phyloP scores from a whole-genome alignment of 2,113 vertebrate species.

The Brachirus orientalis region DNA sequence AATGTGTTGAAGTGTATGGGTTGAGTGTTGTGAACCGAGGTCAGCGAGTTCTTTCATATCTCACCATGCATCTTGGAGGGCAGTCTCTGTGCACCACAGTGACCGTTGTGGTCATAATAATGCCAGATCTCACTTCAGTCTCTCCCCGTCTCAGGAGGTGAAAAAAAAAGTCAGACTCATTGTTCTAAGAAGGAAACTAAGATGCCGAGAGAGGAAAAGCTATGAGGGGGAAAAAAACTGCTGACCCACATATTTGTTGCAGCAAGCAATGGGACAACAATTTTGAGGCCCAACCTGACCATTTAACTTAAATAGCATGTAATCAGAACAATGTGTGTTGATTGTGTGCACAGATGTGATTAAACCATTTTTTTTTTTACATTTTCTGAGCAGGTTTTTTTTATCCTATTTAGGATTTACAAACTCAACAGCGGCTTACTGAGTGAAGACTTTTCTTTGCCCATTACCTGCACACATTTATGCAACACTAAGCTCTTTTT shows the following conservation, averaged over 20 bases:
- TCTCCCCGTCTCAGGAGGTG: conserved; percentile 21
- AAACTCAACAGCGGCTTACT: conserved; percentile 28
- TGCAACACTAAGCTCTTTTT: background rate
- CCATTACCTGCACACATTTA: conserved; percentile 31
- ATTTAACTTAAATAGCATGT: conserved; percentile 58
- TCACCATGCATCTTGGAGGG: conserved; percentile 10
- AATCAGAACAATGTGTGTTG: conserved; percentile 75
- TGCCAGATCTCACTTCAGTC: conserved; percentile 35
- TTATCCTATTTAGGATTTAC: conserved; percentile 12
- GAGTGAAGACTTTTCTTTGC: conserved; percentile 19
- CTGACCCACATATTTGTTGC: conserved; percentile 71
- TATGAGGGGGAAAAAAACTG: conserved; percentile 25
- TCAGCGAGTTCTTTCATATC: conserved; percentile 52
- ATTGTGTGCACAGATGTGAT: conserved; percentile 63
- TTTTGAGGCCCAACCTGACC: conserved; percentile 51
- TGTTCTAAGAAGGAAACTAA: conserved; percentile 72
- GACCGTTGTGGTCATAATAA: conserved; percentile 43
- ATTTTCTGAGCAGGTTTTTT: conserved; percentile 32
- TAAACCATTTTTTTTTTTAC: conserved; percentile 33
- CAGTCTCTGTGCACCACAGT: background rate
- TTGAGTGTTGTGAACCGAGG: conserved; percentile 6
- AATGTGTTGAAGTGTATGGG: background rate
- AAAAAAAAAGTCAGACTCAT: conserved; percentile 56
- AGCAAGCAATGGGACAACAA: conserved; percentile 59
- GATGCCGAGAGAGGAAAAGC: conserved; percentile 54